Percentiles rank a stretch among this genome's conserved stretches.
These are phyloP conservation scores for Ametastegia equiseti DNA, from an alignment of 2,888 invertebrate genomes.

Conservation along the genomic window DNA sequence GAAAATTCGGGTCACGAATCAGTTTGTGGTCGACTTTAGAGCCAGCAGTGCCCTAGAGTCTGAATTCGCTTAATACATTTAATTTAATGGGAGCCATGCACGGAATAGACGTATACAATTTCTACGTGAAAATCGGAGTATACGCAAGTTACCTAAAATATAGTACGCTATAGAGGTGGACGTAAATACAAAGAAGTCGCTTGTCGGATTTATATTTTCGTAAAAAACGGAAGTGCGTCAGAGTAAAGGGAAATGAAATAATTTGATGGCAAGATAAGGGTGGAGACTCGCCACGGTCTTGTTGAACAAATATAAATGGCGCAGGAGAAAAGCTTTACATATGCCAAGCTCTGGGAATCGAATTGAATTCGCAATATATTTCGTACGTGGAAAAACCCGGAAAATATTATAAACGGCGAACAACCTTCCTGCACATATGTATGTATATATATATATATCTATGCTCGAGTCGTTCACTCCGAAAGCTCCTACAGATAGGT, in stretches of 20 bases:
- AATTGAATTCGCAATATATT: constrained; percentile 9
- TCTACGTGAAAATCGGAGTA: neutral
- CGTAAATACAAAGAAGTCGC: neutral
- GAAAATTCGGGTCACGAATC: constrained; percentile 21
- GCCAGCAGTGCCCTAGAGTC: neutral
- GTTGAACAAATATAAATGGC: constrained; percentile 1
- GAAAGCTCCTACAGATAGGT: neutral
- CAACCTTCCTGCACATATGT: neutral
- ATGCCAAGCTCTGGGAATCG: neutral
- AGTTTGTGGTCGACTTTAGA: constrained; percentile 12
- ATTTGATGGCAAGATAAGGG: constrained; percentile 17
- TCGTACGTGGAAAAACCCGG: neutral
- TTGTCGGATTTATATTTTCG: neutral
- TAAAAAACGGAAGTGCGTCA: constrained; percentile 4
- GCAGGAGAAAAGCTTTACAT: neutral
- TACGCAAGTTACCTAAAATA: neutral
- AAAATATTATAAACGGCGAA: constrained; percentile 18
- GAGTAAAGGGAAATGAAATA: constrained; percentile 4
- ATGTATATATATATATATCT: neutral
- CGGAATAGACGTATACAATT: neutral
- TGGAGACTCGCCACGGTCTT: neutral
- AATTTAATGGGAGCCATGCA: constrained; percentile 16
- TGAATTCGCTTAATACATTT: constrained; percentile 12
- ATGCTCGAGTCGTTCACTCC: neutral
- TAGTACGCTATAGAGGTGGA: neutral